These are phyloP conservation scores for Lasioglossum morio DNA, from an alignment of 2,888 invertebrate genomes.

Conservation along the genomic window DNA sequence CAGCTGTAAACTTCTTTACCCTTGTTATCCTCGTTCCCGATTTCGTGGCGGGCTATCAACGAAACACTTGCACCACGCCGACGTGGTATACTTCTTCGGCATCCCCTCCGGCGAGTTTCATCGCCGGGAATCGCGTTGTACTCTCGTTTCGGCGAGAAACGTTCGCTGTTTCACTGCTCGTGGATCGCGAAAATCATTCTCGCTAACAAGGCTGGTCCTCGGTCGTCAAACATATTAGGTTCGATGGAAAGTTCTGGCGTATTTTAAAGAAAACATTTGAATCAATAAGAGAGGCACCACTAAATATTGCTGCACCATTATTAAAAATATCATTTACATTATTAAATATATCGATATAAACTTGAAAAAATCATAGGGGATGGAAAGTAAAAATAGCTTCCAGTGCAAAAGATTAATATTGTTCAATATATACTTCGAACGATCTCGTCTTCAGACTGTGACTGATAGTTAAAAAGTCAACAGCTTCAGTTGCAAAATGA, in stretches of 20 bases:
- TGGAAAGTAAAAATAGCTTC: too few species aligned
- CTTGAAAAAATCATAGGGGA: too few species aligned
- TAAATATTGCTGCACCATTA: too few species aligned
- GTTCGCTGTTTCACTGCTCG: background rate
- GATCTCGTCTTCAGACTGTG: too few species aligned
- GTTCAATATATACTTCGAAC: too few species aligned
- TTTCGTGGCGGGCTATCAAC: constrained; percentile 8
- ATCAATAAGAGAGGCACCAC: too few species aligned
- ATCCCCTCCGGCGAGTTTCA: background rate
- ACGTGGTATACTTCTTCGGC: background rate
- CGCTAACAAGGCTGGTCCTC: background rate
- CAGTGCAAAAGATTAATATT: too few species aligned
- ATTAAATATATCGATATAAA: too few species aligned
- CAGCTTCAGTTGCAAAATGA: background rate
- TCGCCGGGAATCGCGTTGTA: background rate
- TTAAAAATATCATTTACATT: too few species aligned
- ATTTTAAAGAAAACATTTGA: too few species aligned
- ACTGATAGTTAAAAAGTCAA: too few species aligned
- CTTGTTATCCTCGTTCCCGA: constrained; percentile 25
- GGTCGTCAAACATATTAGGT: background rate
- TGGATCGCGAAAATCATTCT: background rate
- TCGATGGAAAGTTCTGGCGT: too few species aligned
- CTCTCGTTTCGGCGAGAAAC: background rate
- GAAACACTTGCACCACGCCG: background rate
- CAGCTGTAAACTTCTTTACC: constrained; percentile 1